Conservation (phyloP, 2,113 vertebrate species). For the Nestor notabilis region DNA sequence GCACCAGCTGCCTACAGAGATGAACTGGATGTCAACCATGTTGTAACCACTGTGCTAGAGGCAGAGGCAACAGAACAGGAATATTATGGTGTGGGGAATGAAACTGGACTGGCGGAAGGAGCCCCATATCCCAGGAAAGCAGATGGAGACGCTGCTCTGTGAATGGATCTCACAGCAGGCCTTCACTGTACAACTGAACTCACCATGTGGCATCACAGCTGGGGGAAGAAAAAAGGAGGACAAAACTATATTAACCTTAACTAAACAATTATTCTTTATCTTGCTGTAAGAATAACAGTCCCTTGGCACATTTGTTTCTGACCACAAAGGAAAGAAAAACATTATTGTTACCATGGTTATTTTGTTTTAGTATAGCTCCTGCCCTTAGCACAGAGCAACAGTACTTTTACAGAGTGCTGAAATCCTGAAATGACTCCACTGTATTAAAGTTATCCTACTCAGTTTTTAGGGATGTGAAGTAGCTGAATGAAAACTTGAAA, state of each 20-base stretch:
- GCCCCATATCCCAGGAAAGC: neutral
- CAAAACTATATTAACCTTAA: neutral
- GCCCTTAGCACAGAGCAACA: neutral
- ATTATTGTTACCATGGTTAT: neutral
- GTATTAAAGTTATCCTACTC: neutral
- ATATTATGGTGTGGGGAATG: neutral
- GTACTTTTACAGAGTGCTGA: neutral
- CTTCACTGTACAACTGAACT: neutral
- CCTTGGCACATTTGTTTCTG: neutral
- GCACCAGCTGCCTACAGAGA: neutral
- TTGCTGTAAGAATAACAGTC: neutral
- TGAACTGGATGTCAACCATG: neutral
- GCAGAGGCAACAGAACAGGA: neutral
- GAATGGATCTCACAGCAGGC: neutral
- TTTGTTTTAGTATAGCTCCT: neutral
- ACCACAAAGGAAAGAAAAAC: neutral
- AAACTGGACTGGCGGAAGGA: neutral
- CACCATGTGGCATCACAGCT: neutral
- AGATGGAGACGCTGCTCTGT: neutral
- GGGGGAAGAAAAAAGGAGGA: accelerated
- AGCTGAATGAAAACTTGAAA: neutral
- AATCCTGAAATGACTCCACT: neutral
- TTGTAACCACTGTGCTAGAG: neutral
- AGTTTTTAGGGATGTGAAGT: neutral
- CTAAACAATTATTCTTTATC: neutral